phyloP scores from a whole-genome alignment of 2,888 invertebrate species.

The Dryadula phaetusa region DNA sequence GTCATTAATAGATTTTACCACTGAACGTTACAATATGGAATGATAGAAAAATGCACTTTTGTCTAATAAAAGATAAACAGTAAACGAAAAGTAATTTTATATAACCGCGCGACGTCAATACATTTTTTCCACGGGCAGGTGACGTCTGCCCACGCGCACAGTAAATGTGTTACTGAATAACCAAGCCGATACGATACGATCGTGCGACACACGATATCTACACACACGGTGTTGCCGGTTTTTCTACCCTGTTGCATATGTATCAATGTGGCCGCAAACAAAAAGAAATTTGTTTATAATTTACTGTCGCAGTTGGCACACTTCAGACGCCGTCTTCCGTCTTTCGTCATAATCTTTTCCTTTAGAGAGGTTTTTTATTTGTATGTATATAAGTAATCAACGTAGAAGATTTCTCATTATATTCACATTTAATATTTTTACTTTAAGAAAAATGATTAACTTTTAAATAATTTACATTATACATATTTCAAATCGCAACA shows the following conservation, averaged over 20 bases:
- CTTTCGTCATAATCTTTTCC: conserved; percentile 33
- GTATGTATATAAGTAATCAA: not conserved
- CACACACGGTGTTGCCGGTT: conserved; percentile 17
- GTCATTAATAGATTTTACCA: conserved; percentile 35
- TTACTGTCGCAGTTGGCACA: conserved; percentile 39
- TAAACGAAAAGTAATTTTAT: conserved; percentile 50
- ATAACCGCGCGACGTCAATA: conserved; percentile 50
- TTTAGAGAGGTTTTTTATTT: not conserved
- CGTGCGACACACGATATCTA: conserved; percentile 26
- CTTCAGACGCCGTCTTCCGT: conserved; percentile 49
- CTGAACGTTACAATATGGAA: conserved; percentile 34
- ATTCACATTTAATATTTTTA: not conserved
- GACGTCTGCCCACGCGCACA: conserved; percentile 61
- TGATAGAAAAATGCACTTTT: conserved; percentile 48
- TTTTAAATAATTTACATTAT: not conserved
- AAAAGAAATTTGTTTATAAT: conserved; percentile 38
- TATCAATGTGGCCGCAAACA: conserved; percentile 33
- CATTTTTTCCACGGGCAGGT: conserved; percentile 32
- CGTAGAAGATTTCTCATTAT: not conserved
- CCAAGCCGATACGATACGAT: conserved; percentile 28
- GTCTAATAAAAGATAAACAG: conserved; percentile 31
- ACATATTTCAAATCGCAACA: conserved; percentile 2
- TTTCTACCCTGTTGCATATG: conserved; percentile 29
- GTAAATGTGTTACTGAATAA: conserved; percentile 62
- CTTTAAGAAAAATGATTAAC: not conserved